A percentile compares a stretch with the other conserved stretches of the same genome.
These are phyloP conservation scores for Zaprionus africanus DNA, from an alignment of 1,140 invertebrate genomes.

Conservation along the genomic window DNA sequence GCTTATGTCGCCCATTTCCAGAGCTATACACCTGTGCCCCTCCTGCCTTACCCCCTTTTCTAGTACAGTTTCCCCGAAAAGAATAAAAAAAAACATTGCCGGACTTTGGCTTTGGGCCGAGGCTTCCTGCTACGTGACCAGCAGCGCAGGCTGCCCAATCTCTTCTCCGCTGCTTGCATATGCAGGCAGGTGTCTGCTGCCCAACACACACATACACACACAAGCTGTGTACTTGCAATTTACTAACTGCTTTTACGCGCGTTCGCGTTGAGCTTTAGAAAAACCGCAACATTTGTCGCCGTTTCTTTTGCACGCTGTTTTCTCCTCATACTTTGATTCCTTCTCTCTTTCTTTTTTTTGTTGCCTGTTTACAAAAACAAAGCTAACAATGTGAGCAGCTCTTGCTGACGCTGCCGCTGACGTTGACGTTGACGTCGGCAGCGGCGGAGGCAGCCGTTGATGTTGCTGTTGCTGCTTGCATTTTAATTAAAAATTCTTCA, in stretches of 20 bases:
- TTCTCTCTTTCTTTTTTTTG: background rate
- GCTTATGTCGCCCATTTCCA: slow-evolving; percentile 20
- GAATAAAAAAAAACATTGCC: slow-evolving; percentile 12
- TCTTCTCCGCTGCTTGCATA: slow-evolving; percentile 21
- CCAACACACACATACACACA: slow-evolving; percentile 13
- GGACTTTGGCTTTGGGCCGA: slow-evolving; percentile 48
- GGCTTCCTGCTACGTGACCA: slow-evolving; percentile 53
- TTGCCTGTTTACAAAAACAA: slow-evolving; percentile 28
- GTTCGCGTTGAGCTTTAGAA: slow-evolving; percentile 52
- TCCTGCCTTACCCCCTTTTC: background rate
- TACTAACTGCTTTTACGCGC: slow-evolving; percentile 79
- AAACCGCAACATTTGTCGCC: slow-evolving; percentile 70
- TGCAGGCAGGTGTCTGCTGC: slow-evolving; percentile 44
- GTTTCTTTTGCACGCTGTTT: slow-evolving; percentile 26
- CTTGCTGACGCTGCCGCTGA: background rate
- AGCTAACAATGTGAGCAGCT: slow-evolving; percentile 22
- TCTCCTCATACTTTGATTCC: background rate
- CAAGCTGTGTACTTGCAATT: slow-evolving; percentile 59
- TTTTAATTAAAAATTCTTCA: slow-evolving; percentile 81
- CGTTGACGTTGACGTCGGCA: slow-evolving; percentile 8
- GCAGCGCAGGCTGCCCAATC: slow-evolving; percentile 30
- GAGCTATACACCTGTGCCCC: background rate
- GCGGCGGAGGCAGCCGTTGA: slow-evolving; percentile 8
- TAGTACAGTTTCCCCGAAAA: background rate
- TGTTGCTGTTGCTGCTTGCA: slow-evolving; percentile 50